Evolutionary conservation across 1,140 invertebrate species (phyloP).

Genomic region (Camponotus vicinus): DNA sequence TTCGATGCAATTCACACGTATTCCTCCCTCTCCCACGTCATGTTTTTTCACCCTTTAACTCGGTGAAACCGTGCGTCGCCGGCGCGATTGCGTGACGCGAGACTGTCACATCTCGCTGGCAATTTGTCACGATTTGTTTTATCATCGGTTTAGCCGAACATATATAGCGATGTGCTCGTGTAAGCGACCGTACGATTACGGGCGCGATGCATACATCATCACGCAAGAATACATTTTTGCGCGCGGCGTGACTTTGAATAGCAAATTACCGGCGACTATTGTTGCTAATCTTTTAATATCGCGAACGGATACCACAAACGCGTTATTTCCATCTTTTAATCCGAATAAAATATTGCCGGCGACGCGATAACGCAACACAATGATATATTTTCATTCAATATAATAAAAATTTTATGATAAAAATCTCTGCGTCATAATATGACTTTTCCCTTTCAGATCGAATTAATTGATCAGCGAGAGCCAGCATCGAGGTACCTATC

Average conservation of each 20-base stretch:
- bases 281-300: conserved; percentile 39
- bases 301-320: background rate
- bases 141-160: conserved; percentile 52
- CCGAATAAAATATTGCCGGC: conserved; percentile 1
- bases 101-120: conserved; percentile 52
- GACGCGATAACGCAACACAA: background rate
- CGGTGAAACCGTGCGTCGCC: background rate
- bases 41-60: conserved; percentile 20
- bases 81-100: conserved; percentile 28
- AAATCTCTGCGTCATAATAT: background rate
- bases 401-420: background rate
- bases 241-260: conserved; percentile 39
- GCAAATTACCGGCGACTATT: conserved; percentile 34
- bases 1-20: background rate
- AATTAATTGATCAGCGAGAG: background rate
- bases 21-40: background rate
- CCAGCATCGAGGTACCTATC: background rate
- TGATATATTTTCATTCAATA: background rate
- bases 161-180: conserved; percentile 40
- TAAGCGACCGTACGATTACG: conserved; percentile 48
- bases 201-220: conserved; percentile 43
- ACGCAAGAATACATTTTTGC: conserved; percentile 55
- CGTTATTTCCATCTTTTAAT: conserved; percentile 32
- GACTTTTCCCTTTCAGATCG: conserved; percentile 17
- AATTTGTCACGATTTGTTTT: conserved; percentile 64